Percentiles rank a stretch among this genome's conserved stretches.
phyloP scores from a whole-genome alignment of 1,140 invertebrate genomes.

The Reticulitermes speratus region DNA sequence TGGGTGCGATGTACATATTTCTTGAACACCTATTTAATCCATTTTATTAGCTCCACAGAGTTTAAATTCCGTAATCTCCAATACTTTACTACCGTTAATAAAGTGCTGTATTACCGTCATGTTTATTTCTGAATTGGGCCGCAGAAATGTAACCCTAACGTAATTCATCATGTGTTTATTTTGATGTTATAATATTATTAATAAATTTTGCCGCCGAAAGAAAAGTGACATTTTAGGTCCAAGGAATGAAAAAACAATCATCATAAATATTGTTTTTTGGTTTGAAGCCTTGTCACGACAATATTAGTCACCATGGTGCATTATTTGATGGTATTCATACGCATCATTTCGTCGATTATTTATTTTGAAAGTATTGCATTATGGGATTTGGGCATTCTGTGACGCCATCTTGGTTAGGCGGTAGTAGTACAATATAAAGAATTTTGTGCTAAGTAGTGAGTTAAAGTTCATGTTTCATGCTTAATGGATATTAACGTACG shows the following conservation, averaged over 20 bases:
- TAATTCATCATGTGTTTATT: not conserved
- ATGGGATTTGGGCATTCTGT: not conserved
- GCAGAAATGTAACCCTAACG: not conserved
- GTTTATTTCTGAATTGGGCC: not conserved
- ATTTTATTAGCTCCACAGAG: not conserved
- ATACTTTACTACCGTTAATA: not conserved
- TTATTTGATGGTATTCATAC: not conserved
- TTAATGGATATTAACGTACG: constrained; percentile 45
- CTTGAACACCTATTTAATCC: not conserved
- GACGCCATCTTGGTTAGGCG: constrained; percentile 12
- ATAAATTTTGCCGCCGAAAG: not conserved
- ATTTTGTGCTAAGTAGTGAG: not conserved
- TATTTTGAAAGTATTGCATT: not conserved
- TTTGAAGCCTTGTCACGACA: not conserved
- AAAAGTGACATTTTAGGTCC: not conserved
- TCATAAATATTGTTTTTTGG: not conserved
- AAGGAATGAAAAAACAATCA: not conserved
- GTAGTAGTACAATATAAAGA: not conserved
- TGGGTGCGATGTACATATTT: not conserved
- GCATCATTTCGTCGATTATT: not conserved
- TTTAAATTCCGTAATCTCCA: not conserved
- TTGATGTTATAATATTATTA: not conserved
- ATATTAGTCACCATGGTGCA: not conserved
- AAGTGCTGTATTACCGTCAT: not conserved
- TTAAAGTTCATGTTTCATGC: constrained; percentile 70